phyloP scores from a whole-genome alignment of 1,140 invertebrate species.

The Lanistes nyassanus region DNA sequence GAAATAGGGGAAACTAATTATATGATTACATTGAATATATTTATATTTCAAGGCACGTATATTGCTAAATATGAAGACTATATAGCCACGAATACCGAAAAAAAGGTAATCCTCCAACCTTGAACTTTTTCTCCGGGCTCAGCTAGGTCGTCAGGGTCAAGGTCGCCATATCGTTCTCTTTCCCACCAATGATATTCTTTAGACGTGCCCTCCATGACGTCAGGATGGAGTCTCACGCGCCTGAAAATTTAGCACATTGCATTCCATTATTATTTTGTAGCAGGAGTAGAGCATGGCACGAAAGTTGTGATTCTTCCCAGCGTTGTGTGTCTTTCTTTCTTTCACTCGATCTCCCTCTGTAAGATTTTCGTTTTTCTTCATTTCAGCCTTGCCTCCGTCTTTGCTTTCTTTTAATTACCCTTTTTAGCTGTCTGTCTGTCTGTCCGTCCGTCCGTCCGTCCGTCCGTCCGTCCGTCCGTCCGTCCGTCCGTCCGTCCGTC shows the following conservation, averaged over 20 bases:
- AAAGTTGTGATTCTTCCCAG: no score
- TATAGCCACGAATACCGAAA: neutral
- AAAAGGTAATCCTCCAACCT: neutral
- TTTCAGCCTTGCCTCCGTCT: neutral
- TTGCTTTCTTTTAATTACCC: neutral
- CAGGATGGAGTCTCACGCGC: slow-evolving; percentile 8
- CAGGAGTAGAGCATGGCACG: no score
- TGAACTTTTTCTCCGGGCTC: neutral
- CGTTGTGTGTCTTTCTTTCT: neutral
- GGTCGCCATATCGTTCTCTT: slow-evolving; percentile 39
- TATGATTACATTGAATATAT: no score
- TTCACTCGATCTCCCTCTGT: neutral
- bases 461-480: no score
- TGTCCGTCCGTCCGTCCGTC: no score
- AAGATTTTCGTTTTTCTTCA: no score
- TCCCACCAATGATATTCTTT: slow-evolving; percentile 42
- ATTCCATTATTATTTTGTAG: neutral
- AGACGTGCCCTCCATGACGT: slow-evolving; percentile 4
- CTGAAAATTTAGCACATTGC: neutral
- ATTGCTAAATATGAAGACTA: neutral
- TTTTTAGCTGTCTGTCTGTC: no score
- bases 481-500: no score
- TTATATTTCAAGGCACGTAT: no score
- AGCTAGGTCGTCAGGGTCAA: neutral
- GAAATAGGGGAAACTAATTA: no score